Evolutionary conservation across 1,140 invertebrate species (phyloP), one percentile per base, ranked within the genome.

Genomic region (Amphibalanus amphitrite): DNA sequence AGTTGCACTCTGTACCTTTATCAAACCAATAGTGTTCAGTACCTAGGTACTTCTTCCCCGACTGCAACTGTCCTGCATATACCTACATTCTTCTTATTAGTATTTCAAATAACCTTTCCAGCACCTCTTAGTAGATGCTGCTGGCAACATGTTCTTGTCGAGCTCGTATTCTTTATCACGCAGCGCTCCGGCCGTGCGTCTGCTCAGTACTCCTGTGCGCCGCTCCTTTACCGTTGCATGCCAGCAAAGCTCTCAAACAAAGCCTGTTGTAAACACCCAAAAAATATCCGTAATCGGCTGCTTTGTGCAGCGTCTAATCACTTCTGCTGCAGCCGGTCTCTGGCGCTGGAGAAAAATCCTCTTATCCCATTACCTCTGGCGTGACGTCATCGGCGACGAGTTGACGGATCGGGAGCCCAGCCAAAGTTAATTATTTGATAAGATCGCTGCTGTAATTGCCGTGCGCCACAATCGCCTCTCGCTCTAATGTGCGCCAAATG

Each of bases 401-500:
- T 59, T 59, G 47, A 59, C 47, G 47, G 47, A 59, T 59, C 47
- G 47, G 47, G 47, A 59, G 47, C 47, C 47, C 10, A 23, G 47
- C 47, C 47, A 59, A 59, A 59, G 47, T 59, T 59, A 59, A 59
- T 59, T 59, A 59, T 59, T 59, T 59, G 47, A 59, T 59, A 59
- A 59, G 47, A 59, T 59, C 47, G 47, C 47, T n/a, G 13, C 13
- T 23, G 47, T 59, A 59, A 59, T 59, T 59, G 20, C 47, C 47
- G 47, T 59, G 47, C 47, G 47, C 47, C 10, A 23, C 47, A 17
- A 59, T 17, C 47, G 20, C 47, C 47, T n/a, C n/a, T n/a, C n/a
- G 47, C 47, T 20, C 47, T 59, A 59, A 59, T 59, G 47, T 23
- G 47, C 20, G 47, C 47, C 47, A 59, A 59, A 59, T 59, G 47